These are phyloP conservation scores for Epinephelus lanceolatus DNA, from an alignment of 2,113 vertebrate species.

Conservation along the genomic window DNA sequence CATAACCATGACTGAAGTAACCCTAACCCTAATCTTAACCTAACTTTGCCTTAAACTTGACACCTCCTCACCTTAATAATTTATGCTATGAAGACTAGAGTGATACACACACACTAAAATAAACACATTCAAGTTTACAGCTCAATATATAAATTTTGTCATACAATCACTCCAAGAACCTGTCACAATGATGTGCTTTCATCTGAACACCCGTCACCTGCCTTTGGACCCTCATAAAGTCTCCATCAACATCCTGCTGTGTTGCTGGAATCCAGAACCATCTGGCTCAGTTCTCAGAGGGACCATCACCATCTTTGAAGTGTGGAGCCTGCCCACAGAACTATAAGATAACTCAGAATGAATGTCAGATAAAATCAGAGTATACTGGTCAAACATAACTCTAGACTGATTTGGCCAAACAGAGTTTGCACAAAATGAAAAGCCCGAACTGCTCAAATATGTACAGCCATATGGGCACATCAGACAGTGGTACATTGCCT, in stretches of 20 bases:
- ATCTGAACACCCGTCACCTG: conserved; percentile 9
- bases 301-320: conserved; percentile 30
- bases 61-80: too few species aligned
- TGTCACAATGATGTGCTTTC: conserved; percentile 3
- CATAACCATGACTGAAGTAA: too few species aligned
- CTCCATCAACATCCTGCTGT: conserved; percentile 24
- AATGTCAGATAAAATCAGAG: conserved; percentile 15
- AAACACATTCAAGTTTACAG: background rate
- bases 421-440: background rate
- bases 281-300: conserved; percentile 47
- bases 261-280: conserved; percentile 24
- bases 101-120: background rate
- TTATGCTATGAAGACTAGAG: too few species aligned
- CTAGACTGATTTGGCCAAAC: background rate
- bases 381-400: conserved; percentile 12
- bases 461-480: background rate
- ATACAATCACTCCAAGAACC: background rate
- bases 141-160: background rate
- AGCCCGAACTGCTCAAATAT: background rate
- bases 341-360: conserved; percentile 1
- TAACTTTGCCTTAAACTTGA: too few species aligned
- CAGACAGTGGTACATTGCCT: background rate
- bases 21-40: too few species aligned
- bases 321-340: conserved; percentile 10
- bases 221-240: conserved; percentile 6